These are phyloP conservation scores for Phaedon cochleariae DNA, from an alignment of 2,888 invertebrate species.

Conservation along the genomic window DNA sequence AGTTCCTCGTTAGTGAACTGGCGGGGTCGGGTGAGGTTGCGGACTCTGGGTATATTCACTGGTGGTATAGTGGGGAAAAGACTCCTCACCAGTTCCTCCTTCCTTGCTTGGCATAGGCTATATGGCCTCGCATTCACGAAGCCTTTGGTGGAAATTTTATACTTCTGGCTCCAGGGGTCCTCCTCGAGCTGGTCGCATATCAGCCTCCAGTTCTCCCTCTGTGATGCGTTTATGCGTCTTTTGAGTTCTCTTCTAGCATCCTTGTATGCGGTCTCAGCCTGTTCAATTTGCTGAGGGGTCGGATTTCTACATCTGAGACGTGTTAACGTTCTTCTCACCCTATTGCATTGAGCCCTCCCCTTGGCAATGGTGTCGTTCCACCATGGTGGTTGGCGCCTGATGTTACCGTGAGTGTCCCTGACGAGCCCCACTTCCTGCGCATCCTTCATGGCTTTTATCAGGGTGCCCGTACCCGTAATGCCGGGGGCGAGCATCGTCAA, in stretches of 20 bases:
- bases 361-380: background rate
- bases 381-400: background rate
- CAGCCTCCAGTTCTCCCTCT: background rate
- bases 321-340: background rate
- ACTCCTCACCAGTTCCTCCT: background rate
- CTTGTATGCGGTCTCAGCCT: background rate
- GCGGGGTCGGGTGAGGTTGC: conserved; percentile 11
- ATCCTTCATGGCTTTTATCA: background rate
- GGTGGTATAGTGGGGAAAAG: background rate
- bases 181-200: conserved; percentile 4
- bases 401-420: background rate
- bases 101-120: too few species aligned
- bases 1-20: conserved; percentile 9
- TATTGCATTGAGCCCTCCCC: background rate
- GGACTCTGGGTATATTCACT: conserved; percentile 1
- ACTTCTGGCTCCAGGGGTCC: conserved; percentile 1
- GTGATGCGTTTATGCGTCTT: background rate
- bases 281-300: background rate
- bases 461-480: background rate
- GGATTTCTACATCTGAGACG: background rate
- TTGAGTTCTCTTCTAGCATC: background rate
- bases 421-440: background rate
- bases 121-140: too few species aligned
- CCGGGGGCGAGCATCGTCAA: too few species aligned
- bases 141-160: background rate